A percentile compares a stretch with the other conserved stretches of the same genome.
phyloP scores from a whole-genome alignment of 1,140 invertebrate genomes.

The Coelopa frigida region DNA sequence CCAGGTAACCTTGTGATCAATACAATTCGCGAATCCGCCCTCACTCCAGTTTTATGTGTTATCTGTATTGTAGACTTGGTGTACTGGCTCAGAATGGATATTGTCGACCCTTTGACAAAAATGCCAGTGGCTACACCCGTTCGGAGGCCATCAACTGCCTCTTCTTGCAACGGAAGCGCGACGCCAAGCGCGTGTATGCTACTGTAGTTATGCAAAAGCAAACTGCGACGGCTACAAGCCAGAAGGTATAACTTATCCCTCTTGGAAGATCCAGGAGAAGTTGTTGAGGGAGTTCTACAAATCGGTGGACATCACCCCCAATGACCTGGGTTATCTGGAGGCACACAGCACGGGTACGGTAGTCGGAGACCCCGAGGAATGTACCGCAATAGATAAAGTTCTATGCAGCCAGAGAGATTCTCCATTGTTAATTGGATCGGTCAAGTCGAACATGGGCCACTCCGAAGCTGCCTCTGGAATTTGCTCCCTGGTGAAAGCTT shows the following conservation, averaged over 20 bases:
- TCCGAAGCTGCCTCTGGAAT: conserved; percentile 83
- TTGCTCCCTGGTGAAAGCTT: conserved; percentile 75
- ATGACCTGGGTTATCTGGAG: conserved; percentile 72
- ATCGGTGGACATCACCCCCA: conserved; percentile 71
- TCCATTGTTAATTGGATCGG: conserved; percentile 77
- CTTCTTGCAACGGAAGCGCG: conserved; percentile 72
- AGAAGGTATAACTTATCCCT: conserved; percentile 87
- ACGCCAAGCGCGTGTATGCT: conserved; percentile 71
- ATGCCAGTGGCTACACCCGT: conserved; percentile 68
- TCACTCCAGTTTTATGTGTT: conserved; percentile 13
- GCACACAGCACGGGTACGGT: conserved; percentile 82
- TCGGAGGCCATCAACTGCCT: conserved; percentile 69
- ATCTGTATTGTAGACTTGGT: conserved; percentile 63
- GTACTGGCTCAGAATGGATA: conserved; percentile 78
- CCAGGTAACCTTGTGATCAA: no score
- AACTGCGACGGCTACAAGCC: conserved; percentile 88
- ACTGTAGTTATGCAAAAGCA: conserved; percentile 50
- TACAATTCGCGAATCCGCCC: no score
- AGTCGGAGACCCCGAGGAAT: conserved; percentile 82
- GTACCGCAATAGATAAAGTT: conserved; percentile 72
- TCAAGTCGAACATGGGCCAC: conserved; percentile 93
- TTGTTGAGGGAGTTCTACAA: conserved; percentile 78
- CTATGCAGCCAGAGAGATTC: conserved; percentile 61
- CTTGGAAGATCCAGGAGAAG: conserved; percentile 69
- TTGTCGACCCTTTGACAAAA: conserved; percentile 85